A percentile compares a stretch with the other conserved stretches of the same genome.
Conservation (phyloP, 2,797 vertebrate species). For the Ctenosaura bakeri region DNA sequence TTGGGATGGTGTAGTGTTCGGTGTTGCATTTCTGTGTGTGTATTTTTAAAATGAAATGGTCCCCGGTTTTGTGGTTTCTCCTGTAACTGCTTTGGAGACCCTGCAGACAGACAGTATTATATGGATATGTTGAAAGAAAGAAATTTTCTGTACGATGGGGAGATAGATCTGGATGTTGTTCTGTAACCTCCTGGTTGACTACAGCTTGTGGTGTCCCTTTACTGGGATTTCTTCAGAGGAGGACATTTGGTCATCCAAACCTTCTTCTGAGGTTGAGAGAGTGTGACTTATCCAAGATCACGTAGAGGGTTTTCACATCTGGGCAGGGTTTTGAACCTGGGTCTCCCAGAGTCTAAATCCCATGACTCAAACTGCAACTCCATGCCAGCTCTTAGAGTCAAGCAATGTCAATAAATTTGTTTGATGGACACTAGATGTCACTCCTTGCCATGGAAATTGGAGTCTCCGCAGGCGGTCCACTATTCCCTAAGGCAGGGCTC, state of each 20-base stretch:
- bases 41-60: neutral
- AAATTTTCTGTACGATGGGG: neutral
- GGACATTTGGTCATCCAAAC: no score
- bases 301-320: no score
- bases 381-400: neutral
- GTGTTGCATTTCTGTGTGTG: neutral
- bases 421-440: neutral
- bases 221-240: no score
- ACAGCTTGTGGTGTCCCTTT: no score
- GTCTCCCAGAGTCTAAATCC: no score
- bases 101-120: neutral
- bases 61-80: neutral
- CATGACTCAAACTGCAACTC: no score
- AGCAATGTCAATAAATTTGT: neutral
- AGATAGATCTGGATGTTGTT: no score
- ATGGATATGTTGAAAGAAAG: neutral
- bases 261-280: no score
- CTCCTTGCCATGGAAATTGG: neutral
- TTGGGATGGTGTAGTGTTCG: neutral
- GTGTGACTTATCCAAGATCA: no score
- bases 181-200: no score
- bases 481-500: no score
- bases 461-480: neutral
- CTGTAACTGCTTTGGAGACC: neutral
- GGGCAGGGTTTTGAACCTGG: no score